Evolutionary conservation across 2,888 invertebrate genomes (phyloP), one percentile per base, ranked within the genome.

Genomic region (Napeogenes sylphis): DNA sequence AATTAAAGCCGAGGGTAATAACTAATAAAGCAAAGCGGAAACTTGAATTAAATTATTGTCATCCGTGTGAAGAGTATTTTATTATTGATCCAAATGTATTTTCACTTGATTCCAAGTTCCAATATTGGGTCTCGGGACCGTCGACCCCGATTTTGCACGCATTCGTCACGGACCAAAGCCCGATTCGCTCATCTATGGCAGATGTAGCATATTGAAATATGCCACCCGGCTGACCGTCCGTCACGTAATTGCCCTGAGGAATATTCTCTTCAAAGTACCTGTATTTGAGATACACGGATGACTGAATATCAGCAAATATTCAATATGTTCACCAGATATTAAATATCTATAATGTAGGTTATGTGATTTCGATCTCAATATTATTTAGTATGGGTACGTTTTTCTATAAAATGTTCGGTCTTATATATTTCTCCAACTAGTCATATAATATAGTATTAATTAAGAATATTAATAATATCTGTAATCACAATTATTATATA

Each of bases 1-100:
- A 90, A 91, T 91, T 90, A 89, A 89, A 86, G 78, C 85, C 77
- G 83, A 78, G 86, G 89, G 87, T 84, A 89, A 88, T 90, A 89
- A 84, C 21, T 21, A 21, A 21, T 21, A 89, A 82, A 76, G 84
- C 86, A 82, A 85, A 86, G 82, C 78, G 70, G 74, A 79, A 85
- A 86, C 83, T 82, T 82, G 77, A 77, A 74, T 70, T 70, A 75
- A 79, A 81, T 85, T 80, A 81, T 78, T 73, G 71, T 73, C 72
- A 74, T 72, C 12, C 42, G 42, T 42, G 10, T 10, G 10, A 12
- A 42, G 42, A 42, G 5, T 42, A 42, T 42, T 10, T 42, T 42
- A 42, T 42, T 38, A 38, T 38, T 38, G 38, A 38, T 3, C 38
- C 4, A 38, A 38, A 10, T 10, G 10, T 42, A 8, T 10, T 42